Evolutionary conservation across 2,888 invertebrate species (phyloP).

Genomic region (Clepsis dumicolana): DNA sequence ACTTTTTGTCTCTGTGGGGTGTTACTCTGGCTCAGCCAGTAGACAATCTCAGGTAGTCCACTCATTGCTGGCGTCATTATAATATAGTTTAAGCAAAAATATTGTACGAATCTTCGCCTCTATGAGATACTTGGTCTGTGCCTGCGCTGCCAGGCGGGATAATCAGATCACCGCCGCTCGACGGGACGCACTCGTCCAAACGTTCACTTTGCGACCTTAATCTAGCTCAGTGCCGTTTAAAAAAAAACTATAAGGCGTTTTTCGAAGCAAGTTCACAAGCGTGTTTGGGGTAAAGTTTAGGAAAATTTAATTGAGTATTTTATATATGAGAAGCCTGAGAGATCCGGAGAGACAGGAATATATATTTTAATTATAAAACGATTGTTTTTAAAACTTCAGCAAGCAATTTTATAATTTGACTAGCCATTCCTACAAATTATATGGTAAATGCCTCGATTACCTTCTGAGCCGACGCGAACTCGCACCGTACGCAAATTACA

Average conservation of each 20-base stretch:
- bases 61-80: too few species aligned
- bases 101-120: background rate
- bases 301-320: background rate
- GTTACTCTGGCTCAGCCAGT: too few species aligned
- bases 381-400: background rate
- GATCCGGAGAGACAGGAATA: too few species aligned
- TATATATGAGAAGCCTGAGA: background rate
- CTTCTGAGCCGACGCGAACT: conserved; percentile 40
- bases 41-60: too few species aligned
- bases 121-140: background rate
- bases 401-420: conserved; percentile 29
- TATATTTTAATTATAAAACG: background rate
- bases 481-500: conserved; percentile 54
- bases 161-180: conserved; percentile 78
- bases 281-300: background rate
- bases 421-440: conserved; percentile 60
- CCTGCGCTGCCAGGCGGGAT: conserved; percentile 70
- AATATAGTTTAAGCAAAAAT: too few species aligned
- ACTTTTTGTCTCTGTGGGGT: too few species aligned
- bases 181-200: conserved; percentile 68
- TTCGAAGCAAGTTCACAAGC: background rate
- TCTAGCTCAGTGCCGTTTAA: conserved; percentile 16
- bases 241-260: conserved; percentile 16
- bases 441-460: conserved; percentile 49
- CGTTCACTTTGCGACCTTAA: conserved; percentile 50